Percentiles rank a stretch among this genome's conserved stretches.
phyloP scores from a whole-genome alignment of 2,113 vertebrate genomes.

The Catharus minimus region DNA sequence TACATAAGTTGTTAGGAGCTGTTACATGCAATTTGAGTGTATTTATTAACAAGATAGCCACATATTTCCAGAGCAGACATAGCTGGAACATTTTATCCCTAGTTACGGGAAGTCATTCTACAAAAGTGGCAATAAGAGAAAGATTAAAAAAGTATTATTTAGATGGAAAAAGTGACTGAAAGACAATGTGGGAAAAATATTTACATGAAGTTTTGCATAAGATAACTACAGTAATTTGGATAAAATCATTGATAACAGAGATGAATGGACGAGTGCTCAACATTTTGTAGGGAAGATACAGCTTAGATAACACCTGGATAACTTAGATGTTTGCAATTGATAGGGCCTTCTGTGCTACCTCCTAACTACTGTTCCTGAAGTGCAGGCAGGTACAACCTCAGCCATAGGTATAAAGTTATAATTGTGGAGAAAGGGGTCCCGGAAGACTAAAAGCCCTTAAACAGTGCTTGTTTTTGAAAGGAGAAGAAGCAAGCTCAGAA shows the following conservation, averaged over 20 bases:
- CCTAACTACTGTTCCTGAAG: neutral
- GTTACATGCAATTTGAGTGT: neutral
- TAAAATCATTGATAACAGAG: neutral
- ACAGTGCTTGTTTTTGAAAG: neutral
- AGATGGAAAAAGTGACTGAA: neutral
- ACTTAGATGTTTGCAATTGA: neutral
- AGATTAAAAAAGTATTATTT: neutral
- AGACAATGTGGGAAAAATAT: neutral
- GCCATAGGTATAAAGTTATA: fast-evolving
- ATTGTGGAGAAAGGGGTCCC: neutral
- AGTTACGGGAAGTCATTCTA: neutral
- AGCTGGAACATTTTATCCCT: neutral
- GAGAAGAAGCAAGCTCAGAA: neutral
- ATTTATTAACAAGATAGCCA: neutral
- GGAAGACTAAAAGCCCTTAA: neutral
- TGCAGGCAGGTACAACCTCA: neutral
- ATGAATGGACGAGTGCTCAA: neutral
- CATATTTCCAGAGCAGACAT: neutral
- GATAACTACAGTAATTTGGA: neutral
- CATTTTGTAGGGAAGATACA: neutral
- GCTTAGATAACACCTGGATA: neutral
- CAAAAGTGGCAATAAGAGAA: neutral
- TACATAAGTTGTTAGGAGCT: neutral
- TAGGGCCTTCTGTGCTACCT: neutral
- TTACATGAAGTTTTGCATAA: neutral